Evolutionary conservation across 2,113 vertebrate species (phyloP), one percentile per base, ranked within the genome.

Genomic region (Eptatretus burgeri): DNA sequence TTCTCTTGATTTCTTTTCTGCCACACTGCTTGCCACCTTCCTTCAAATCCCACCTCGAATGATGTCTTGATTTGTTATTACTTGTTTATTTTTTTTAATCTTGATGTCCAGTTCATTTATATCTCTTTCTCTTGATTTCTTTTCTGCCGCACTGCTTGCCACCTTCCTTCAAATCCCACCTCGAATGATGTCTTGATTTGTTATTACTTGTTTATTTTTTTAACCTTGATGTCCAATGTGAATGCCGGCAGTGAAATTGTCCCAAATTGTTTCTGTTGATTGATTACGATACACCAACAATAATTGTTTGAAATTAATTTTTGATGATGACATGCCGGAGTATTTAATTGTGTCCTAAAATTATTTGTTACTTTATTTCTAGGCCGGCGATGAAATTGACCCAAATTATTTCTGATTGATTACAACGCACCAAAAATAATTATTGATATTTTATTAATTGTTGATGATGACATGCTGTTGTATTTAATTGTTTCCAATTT

Each of bases 251-350:
- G 3, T 20, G 11, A 17, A 18, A 11, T 20, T 62, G n/a, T 11
- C 13, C 13, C 13, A 18, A 9, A 18, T 14, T 8, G 3, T 14
- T 20, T 62, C 20, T 20, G 11, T 62, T 20, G 17, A 18, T 13
- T 20, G 17, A 11, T 62, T 62, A 10, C 13, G 3, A 10, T 5
- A 18, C 56, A 11, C 27, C 27, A 41, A 41, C 3, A 41, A 41
- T 5, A n/a, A n/a, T n/a, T n/a, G n/a, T n/a, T n/a, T n/a, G n/a
- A n/a, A n/a, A n/a, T n/a, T n/a, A n/a, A n/a, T n/a, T 14, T 50
- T 64, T 51, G 49, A 63, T 19, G 51, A 68, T 70, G 65, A 52
- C 50, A 49, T n/a, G 51, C n/a, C n/a, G n/a, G n/a, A n/a, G n/a
- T n/a, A n/a, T n/a, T n/a, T n/a, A n/a, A n/a, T n/a, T n/a, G n/a